Base-by-base conservation (phyloP, 2,113 vertebrate species). In the Muscicapa adusta region DNA sequence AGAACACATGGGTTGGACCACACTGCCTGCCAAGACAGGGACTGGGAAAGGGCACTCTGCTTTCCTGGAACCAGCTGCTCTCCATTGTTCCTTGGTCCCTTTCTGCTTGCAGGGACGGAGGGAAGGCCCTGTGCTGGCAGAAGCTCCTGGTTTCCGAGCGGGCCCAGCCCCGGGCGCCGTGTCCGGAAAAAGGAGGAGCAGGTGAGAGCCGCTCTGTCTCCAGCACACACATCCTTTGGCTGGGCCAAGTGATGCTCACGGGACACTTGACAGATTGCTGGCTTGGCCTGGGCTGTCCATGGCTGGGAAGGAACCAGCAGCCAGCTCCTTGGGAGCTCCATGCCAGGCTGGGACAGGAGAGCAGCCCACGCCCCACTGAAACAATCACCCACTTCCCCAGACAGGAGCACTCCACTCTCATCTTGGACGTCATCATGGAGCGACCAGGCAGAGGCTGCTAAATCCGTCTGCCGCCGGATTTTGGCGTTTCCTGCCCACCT, bases 171-270 rank as follows among this genome's bases (percentile, higher is more conserved):
- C 0, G 25, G 89, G 86, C 68, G 70, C 89, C 70, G 93, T 92
- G 79, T 93, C 88, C 73, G 78, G 92, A 94, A 95, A 89, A 84
- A 89, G 92, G 91, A 94, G 89, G 67, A 96, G 89, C 62, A 86
- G 92, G 74, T 78, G 80, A 91, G 75, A 94, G 67, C 75, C 45
- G 0, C 51, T 45, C 38, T 0, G 40, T 92, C 93, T 93, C 22
- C 88, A 88, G 61, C 2, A 0, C 68, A 25, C 80, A 96, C 95
- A 94, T 93, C 94, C 95, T 96, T 70, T 2, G 4, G 40, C 83
- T 24, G 80, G 65, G 93, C 96, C 88, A 56, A 61, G 90, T 0
- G 36, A 72, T 54, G 91, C 89, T 94, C 88, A 48, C 4, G 2
- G 57, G 70, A 94, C 65, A 18, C 57, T 7, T 58, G 50, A 63